Evolutionary conservation across 2,888 invertebrate genomes (phyloP).

Genomic region (Tipula lateralis): DNA sequence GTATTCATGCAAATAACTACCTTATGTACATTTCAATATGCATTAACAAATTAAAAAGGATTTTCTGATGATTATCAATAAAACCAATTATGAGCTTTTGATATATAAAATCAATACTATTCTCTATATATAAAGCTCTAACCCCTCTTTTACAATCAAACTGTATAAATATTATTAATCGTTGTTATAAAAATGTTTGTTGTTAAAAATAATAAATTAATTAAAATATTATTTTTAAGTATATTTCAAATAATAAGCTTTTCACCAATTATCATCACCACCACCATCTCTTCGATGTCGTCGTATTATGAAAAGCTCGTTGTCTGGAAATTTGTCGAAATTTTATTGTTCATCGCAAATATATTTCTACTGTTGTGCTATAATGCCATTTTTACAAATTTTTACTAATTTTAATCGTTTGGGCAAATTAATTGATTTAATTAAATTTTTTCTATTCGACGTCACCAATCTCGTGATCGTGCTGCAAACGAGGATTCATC

Average conservation of each 20-base stretch:
- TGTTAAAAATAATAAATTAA: neutral
- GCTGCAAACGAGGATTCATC: neutral
- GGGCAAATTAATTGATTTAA: conserved; percentile 1
- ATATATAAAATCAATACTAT: no score
- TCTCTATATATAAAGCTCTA: no score
- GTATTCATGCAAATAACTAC: no score
- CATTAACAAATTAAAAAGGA: no score
- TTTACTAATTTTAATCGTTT: neutral
- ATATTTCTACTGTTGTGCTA: neutral
- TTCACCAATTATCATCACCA: neutral
- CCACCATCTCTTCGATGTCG: neutral
- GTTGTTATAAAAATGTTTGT: neutral
- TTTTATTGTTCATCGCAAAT: neutral
- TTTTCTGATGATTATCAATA: no score
- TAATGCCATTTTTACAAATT: neutral
- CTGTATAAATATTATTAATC: no score
- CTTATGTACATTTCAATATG: no score
- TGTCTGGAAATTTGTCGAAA: neutral
- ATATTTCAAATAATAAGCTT: conserved; percentile 19
- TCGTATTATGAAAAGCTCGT: neutral
- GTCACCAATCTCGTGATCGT: neutral
- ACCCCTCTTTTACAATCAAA: no score
- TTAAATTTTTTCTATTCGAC: neutral
- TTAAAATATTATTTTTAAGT: neutral
- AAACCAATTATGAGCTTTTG: no score